phyloP scores from a whole-genome alignment of 2,888 invertebrate species.

The Aspidiotus destructor region DNA sequence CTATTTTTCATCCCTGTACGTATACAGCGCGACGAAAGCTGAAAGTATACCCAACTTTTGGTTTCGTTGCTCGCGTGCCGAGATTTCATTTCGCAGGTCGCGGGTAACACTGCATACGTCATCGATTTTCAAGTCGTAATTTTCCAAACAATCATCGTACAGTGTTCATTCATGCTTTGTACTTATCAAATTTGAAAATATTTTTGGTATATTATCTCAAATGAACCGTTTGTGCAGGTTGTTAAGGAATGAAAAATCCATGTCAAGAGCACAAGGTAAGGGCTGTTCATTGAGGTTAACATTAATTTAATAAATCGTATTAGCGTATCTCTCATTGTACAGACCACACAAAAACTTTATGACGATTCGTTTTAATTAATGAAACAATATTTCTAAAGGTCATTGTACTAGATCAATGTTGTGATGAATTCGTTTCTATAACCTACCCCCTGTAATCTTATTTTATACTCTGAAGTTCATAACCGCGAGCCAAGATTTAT shows the following conservation, averaged over 20 bases:
- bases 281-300: neutral
- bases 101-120: neutral
- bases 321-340: neutral
- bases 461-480: neutral
- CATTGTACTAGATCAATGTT: no score
- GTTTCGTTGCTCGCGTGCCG: neutral
- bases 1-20: no score
- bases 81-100: neutral
- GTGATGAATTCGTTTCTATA: neutral
- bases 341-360: neutral
- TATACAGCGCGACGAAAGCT: no score
- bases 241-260: conserved; percentile 25
- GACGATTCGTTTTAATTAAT: neutral
- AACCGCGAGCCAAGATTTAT: neutral
- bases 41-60: no score
- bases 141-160: no score
- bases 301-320: neutral
- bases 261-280: conserved; percentile 26
- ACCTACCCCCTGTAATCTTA: neutral
- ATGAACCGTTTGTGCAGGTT: conserved; percentile 19
- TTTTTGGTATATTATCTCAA: conserved; percentile 7
- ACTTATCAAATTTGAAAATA: no score
- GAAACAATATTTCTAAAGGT: no score
- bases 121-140: neutral
- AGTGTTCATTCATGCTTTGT: no score